These are phyloP conservation scores for Drosophila nigritarsus DNA, from an alignment of 2,888 invertebrate species.

Conservation along the genomic window DNA sequence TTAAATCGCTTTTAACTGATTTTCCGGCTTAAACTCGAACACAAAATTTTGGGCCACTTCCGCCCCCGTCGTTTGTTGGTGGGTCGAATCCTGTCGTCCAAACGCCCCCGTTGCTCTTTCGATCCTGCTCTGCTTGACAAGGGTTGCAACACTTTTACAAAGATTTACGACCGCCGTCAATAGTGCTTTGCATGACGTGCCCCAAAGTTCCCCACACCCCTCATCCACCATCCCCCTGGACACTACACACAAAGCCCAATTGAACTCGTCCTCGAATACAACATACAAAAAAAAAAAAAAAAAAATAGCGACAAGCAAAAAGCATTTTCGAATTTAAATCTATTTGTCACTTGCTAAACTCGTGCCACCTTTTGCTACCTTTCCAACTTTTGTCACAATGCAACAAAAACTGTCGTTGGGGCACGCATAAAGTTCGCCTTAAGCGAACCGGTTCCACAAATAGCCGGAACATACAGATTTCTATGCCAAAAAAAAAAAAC, in stretches of 20 bases:
- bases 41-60: slow-evolving; percentile 55
- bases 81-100: slow-evolving; percentile 5
- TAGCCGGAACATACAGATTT: slow-evolving; percentile 44
- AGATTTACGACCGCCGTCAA: slow-evolving; percentile 80
- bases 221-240: background rate
- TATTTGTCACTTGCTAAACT: slow-evolving; percentile 78
- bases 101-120: slow-evolving; percentile 3
- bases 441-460: slow-evolving; percentile 42
- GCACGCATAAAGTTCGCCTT: slow-evolving; percentile 50
- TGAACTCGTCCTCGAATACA: slow-evolving; percentile 25
- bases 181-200: slow-evolving; percentile 74
- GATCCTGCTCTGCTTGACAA: slow-evolving; percentile 53
- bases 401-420: slow-evolving; percentile 39
- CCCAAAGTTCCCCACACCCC: slow-evolving; percentile 4
- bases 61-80: slow-evolving; percentile 31
- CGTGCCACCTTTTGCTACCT: slow-evolving; percentile 64
- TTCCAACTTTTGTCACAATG: slow-evolving; percentile 36
- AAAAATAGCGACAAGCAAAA: slow-evolving; percentile 59
- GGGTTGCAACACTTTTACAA: slow-evolving; percentile 71
- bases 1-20: slow-evolving; percentile 72
- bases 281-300: background rate
- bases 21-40: slow-evolving; percentile 52
- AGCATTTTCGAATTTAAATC: slow-evolving; percentile 79
- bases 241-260: slow-evolving; percentile 18
- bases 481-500: slow-evolving; percentile 22